A percentile compares a stretch with the other conserved stretches of the same genome.
phyloP scores from a whole-genome alignment of 2,888 invertebrate genomes.

The Cerceris rybyensis region DNA sequence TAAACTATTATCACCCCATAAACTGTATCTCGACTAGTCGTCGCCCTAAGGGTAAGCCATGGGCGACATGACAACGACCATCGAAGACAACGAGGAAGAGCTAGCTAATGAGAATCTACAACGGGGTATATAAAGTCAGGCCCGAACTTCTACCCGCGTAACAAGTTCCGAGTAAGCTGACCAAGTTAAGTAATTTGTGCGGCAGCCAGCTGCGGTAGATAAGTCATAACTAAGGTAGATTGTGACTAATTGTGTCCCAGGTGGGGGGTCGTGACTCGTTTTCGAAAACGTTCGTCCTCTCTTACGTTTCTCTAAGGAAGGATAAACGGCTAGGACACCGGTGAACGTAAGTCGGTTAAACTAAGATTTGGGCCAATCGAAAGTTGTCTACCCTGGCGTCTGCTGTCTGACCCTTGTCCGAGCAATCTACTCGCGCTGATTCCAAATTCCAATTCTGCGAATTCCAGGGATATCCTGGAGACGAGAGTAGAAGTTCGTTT shows the following conservation, averaged over 20 bases:
- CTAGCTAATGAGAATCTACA: conserved; percentile 75
- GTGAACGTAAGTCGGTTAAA: conserved; percentile 67
- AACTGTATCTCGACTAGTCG: conserved; percentile 3
- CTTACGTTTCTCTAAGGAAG: not conserved
- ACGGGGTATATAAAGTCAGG: conserved; percentile 63
- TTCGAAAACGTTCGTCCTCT: conserved; percentile 26
- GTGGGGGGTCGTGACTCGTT: conserved; percentile 45
- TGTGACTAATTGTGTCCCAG: conserved; percentile 80
- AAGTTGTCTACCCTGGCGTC: conserved; percentile 51
- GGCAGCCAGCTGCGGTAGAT: conserved; percentile 74
- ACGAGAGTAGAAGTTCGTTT: too few species aligned
- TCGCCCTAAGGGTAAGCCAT: conserved; percentile 12
- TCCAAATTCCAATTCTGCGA: conserved; percentile 11
- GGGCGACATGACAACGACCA: conserved; percentile 38
- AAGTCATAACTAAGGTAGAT: conserved; percentile 81
- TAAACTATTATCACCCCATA: conserved; percentile 5
- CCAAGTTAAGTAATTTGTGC: conserved; percentile 81
- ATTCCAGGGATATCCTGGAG: too few species aligned
- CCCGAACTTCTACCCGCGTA: conserved; percentile 65
- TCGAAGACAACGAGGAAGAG: conserved; percentile 52
- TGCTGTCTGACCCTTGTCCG: conserved; percentile 20
- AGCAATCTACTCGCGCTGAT: conserved; percentile 12
- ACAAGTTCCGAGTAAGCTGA: conserved; percentile 74
- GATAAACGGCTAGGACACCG: not conserved
- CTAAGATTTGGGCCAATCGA: conserved; percentile 70